phyloP scores from a whole-genome alignment of 35 echinoderm and acorn worm genomes.

The Strongylocentrotus purpuratus region DNA sequence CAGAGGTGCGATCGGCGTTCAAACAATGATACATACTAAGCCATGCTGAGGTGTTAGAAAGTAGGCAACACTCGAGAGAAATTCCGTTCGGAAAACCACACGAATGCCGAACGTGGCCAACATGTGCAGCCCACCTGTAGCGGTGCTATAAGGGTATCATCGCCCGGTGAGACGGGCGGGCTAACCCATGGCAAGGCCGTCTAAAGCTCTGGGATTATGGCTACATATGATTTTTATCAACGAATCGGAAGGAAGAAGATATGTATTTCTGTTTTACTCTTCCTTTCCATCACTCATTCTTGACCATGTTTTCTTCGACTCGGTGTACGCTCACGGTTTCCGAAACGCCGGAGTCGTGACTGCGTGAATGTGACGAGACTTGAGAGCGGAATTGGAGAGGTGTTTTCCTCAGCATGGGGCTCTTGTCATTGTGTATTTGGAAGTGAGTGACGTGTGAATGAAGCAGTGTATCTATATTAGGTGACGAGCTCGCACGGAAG shows the following conservation, averaged over 20 bases:
- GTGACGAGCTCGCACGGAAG: too few relatives aligned
- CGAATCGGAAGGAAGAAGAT: conserved; percentile 27
- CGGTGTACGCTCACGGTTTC: not conserved
- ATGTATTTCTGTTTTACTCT: not conserved
- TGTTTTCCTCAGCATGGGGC: not conserved
- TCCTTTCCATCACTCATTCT: not conserved
- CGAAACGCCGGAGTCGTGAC: not conserved
- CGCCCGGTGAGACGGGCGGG: conserved; percentile 28
- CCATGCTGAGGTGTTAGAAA: not conserved
- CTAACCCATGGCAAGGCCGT: conserved; percentile 52
- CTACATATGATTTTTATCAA: conserved; percentile 43
- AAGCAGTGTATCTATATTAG: too few relatives aligned
- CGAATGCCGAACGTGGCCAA: not conserved
- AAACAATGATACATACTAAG: not conserved
- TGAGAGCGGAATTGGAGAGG: not conserved
- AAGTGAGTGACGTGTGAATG: too few relatives aligned
- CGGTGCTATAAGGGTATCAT: conserved; percentile 45
- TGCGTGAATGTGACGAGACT: not conserved
- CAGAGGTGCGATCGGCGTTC: not conserved
- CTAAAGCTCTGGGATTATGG: conserved; percentile 36
- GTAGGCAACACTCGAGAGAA: not conserved
- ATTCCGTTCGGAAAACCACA: not conserved
- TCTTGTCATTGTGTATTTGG: not conserved
- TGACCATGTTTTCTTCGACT: not conserved
- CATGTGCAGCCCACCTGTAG: conserved; percentile 43